Conservation (phyloP, 2,888 invertebrate species). For the Prostheceraeus crozeri region DNA sequence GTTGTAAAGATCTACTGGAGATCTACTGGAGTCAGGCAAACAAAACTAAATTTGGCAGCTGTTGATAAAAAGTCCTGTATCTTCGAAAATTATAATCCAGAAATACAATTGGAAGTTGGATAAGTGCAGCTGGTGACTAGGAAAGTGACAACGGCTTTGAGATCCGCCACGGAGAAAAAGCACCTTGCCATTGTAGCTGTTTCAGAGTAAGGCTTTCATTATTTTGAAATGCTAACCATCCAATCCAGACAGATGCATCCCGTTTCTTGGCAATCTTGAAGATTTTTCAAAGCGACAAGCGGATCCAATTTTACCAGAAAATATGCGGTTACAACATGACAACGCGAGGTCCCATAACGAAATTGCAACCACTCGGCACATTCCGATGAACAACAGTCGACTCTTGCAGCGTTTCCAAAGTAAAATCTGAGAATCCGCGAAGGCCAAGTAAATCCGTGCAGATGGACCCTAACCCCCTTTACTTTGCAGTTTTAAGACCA, state of each 20-base stretch:
- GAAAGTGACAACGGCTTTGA: slow-evolving; percentile 2
- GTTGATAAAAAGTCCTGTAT: slow-evolving; percentile 14
- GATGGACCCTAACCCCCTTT: too few species aligned
- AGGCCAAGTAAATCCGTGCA: too few species aligned
- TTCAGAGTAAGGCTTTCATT: slow-evolving; percentile 20
- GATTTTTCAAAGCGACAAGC: slow-evolving; percentile 11
- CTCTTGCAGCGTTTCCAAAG: too few species aligned
- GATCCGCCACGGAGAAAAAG: slow-evolving; percentile 24
- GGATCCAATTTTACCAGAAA: slow-evolving; percentile 20
- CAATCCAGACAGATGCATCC: too few species aligned
- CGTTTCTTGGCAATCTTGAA: slow-evolving; percentile 9
- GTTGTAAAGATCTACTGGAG: slow-evolving; percentile 23
- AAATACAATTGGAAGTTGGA: slow-evolving; percentile 17
- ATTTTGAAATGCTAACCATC: slow-evolving; percentile 17
- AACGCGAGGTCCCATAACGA: not conserved
- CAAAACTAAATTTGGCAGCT: too few species aligned
- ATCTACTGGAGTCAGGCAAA: too few species aligned
- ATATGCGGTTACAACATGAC: slow-evolving; percentile 21
- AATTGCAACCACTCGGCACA: too few species aligned
- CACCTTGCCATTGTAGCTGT: slow-evolving; percentile 17
- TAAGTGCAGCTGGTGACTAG: slow-evolving; percentile 9
- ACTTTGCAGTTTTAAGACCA: too few species aligned
- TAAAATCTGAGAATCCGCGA: too few species aligned
- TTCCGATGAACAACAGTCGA: too few species aligned
- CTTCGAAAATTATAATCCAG: slow-evolving; percentile 19